phyloP scores from a whole-genome alignment of 2,888 invertebrate genomes.

The Exocentrus adspersus region DNA sequence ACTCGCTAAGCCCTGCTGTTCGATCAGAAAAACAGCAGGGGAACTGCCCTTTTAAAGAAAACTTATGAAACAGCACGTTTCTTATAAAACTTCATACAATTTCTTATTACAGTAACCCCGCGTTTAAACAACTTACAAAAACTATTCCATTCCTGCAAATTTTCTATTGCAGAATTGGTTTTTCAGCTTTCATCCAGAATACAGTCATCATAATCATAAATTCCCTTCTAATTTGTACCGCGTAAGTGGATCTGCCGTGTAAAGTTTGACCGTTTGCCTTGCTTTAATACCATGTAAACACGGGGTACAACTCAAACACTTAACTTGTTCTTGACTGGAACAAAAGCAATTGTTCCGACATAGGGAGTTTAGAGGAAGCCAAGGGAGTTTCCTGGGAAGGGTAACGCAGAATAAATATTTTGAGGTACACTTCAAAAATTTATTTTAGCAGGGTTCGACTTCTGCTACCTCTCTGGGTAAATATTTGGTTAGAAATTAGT shows the following conservation, averaged over 20 bases:
- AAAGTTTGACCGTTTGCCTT: constrained; percentile 22
- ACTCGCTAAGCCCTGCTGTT: not conserved
- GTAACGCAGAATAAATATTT: not conserved
- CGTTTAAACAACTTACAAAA: no score
- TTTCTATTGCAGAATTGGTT: not conserved
- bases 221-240: not conserved
- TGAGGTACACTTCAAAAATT: not conserved
- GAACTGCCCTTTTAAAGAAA: no score
- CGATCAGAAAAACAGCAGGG: no score
- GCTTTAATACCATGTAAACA: constrained; percentile 22
- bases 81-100: not conserved
- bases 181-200: not conserved
- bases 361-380: not conserved
- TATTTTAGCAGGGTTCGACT: not conserved
- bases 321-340: constrained; percentile 6
- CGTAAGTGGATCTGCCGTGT: constrained; percentile 1
- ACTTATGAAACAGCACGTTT: not conserved
- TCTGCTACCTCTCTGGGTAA: not conserved
- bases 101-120: no score
- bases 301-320: constrained; percentile 19
- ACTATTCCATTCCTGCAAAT: no score
- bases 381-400: not conserved
- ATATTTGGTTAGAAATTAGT: no score
- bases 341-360: constrained; percentile 7
- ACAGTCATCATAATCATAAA: not conserved